phyloP scores from a whole-genome alignment of 2,113 vertebrate genomes.

The Phocoena phocoena region DNA sequence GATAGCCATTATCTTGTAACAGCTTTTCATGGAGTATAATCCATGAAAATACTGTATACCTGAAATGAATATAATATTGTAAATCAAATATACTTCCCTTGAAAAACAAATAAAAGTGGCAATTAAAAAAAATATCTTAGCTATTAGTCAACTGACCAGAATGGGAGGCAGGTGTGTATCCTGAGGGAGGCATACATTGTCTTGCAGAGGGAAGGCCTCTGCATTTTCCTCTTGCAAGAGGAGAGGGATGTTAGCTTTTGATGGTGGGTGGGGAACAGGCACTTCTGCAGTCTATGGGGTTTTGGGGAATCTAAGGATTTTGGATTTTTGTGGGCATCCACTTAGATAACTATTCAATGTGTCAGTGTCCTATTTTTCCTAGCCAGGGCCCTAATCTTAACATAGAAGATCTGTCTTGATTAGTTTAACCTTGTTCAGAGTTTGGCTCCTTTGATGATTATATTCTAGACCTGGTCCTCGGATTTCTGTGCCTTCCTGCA shows the following conservation, averaged over 20 bases:
- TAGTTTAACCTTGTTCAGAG: neutral
- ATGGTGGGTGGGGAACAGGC: neutral
- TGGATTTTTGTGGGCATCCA: neutral
- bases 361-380: neutral
- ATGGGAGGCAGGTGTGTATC: neutral
- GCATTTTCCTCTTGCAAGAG: neutral
- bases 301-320: neutral
- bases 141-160: neutral
- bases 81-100: neutral
- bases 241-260: neutral
- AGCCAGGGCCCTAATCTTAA: neutral
- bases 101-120: neutral
- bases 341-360: neutral
- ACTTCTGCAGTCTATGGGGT: neutral
- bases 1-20: neutral
- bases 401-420: neutral
- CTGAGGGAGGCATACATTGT: neutral
- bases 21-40: neutral
- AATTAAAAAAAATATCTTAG: neutral
- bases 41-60: neutral
- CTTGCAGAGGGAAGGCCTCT: neutral
- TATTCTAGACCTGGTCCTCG: neutral
- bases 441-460: neutral
- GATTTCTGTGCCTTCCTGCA: neutral
- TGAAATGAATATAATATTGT: neutral